Base-by-base conservation (phyloP, 2,113 vertebrate genomes). In the Pantherophis guttatus region DNA sequence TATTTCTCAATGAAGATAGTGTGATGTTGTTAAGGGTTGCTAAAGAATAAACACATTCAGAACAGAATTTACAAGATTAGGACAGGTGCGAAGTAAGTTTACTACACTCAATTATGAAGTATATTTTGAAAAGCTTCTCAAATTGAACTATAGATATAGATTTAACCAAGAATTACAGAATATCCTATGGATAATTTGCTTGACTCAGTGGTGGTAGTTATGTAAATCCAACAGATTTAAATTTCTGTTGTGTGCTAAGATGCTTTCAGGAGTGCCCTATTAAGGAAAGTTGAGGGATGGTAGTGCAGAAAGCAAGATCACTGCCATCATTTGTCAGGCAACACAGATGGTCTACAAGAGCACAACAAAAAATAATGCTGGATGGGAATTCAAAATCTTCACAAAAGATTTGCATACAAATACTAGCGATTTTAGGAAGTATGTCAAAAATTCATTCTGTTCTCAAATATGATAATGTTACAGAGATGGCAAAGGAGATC, bases 1-100 rank as follows among this genome's bases (percentile, higher is more conserved):
- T 58, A 58, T 23, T 2, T 65, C 24, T 65, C 24, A 29, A 65
- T 29, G 59, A 65, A 65, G 26, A 3, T 29, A 65, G 10, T 29
- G 3, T 65, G 59, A 29, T 29, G 10, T 65, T 65, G 26, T 11
- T 26, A 29, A 29, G 3, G 24, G 26, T 8, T 65, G 59, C 59
- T 65, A 29, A 62, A 62, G 59, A 62, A 62, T 29, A 29, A 65
- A 65, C 2, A 1, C 9, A 29, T 65, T 65, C 58, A 62, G 88
- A 48, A 59, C 44, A 24, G 58, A 90, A 90, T 3, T 29, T 86
- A 2, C 26, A 86, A 54, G 89, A 93, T 87, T 65, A 96, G 44
- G 87, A 91, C 75, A 93, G 91, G 87, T 89, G 62, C 54, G 89
- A 94, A 94, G 75, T 33, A 95, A 96, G 44, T 50, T 90, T 87